These are phyloP conservation scores for Athene noctua DNA, from an alignment of 2,113 vertebrate species.

Conservation along the genomic window DNA sequence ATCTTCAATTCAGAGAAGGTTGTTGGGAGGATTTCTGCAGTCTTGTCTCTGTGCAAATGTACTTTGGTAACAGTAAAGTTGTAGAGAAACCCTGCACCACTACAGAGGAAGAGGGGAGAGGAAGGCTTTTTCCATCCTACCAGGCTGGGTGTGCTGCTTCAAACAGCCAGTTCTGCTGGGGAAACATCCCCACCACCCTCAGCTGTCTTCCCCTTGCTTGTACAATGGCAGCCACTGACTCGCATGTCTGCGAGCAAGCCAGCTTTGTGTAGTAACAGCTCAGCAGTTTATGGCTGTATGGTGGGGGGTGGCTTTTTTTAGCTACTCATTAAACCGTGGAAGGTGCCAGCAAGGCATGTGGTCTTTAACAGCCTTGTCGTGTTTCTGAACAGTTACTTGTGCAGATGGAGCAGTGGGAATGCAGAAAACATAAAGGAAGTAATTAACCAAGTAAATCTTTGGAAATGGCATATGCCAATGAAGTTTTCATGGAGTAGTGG, in stretches of 20 bases:
- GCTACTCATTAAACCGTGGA: neutral
- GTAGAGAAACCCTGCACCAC: neutral
- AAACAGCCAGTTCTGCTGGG: neutral
- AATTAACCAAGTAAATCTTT: neutral
- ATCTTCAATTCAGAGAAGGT: neutral
- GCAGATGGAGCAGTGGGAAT: slow-evolving; percentile 3
- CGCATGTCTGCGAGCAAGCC: rapidly evolving
- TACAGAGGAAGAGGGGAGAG: neutral
- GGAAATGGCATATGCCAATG: neutral
- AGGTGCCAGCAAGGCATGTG: neutral
- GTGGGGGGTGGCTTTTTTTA: neutral
- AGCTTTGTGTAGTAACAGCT: neutral
- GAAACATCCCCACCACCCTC: neutral
- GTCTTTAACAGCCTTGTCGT: neutral
- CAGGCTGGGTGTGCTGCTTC: neutral
- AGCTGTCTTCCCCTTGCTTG: neutral
- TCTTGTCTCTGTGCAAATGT: neutral
- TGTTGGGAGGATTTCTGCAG: neutral
- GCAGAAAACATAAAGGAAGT: neutral
- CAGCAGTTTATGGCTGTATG: neutral
- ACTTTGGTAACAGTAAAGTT: neutral
- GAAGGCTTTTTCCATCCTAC: neutral
- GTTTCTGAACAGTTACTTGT: neutral
- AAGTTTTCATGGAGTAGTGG: neutral
- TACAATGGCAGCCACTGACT: neutral